Percentiles rank a stretch among this genome's conserved stretches.
These are phyloP conservation scores for Scaptomyza caliginosa DNA, from an alignment of 2,888 invertebrate species.

Conservation along the genomic window DNA sequence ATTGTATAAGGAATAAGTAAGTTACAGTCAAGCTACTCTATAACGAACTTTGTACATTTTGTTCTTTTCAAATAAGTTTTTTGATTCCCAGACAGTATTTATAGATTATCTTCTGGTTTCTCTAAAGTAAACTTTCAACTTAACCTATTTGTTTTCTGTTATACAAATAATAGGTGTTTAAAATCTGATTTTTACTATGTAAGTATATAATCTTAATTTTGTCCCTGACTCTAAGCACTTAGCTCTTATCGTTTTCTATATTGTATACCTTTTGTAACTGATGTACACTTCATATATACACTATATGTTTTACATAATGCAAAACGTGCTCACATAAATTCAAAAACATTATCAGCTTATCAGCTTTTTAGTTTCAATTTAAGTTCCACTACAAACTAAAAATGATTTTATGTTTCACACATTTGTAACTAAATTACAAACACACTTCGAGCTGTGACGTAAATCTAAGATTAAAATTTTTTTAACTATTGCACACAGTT, in stretches of 20 bases:
- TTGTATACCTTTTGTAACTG: background rate
- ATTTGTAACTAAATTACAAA: background rate
- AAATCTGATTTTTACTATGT: background rate
- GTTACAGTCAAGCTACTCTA: too few species aligned
- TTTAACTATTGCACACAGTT: background rate
- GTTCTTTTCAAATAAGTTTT: too few species aligned
- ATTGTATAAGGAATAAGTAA: too few species aligned
- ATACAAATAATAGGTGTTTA: background rate
- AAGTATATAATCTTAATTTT: background rate
- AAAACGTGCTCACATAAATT: slow-evolving; percentile 1
- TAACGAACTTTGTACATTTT: too few species aligned
- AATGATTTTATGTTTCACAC: background rate
- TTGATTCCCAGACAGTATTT: too few species aligned
- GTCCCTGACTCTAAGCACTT: too few species aligned
- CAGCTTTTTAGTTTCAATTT: background rate
- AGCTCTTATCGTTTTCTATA: too few species aligned
- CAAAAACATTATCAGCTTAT: slow-evolving; percentile 8
- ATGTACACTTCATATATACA: slow-evolving; percentile 1
- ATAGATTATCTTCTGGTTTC: too few species aligned
- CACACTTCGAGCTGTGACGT: background rate
- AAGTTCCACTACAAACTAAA: background rate
- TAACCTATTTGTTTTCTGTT: too few species aligned
- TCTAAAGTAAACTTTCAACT: too few species aligned
- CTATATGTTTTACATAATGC: background rate
- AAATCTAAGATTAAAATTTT: background rate